Base-by-base conservation (phyloP, 2,113 vertebrate species). In the Tretioscincus oriximinensis region DNA sequence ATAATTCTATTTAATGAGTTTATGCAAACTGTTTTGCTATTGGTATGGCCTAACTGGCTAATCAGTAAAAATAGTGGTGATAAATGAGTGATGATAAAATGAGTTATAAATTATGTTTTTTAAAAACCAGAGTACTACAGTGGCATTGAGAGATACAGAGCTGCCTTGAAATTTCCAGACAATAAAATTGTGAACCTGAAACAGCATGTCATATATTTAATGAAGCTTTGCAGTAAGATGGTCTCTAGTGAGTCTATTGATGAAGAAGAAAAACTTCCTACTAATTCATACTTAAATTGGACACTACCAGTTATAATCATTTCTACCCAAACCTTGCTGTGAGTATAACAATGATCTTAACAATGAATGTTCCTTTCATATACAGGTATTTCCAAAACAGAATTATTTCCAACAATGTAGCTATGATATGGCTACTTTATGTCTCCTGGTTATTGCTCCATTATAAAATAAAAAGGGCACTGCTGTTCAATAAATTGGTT, bases 281-380 rank as follows among this genome's bases (percentile, higher is more conserved):
- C 70, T 81, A 73, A 77, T 81, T 85, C 74, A 81, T 63, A 81
- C 64, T 82, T 83, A 88, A 68, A 83, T 73, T 77, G 66, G 84
- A 29, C 80, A 86, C 8, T 63, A 80, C 29, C 72, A 68, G 71
- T 82, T 74, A 31, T 10, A 63, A 80, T 72, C 65, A 74, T 79
- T 78, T 86, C 81, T 90, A 71, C 64, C 54, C 18, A 0, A 12
- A 20, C 20, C 29, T 69, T 80, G 35, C 21, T 61, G 66, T 24
- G 63, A 58, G 67, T 1, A 71, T 75, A 58, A 14, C 54, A 58
- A 58, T 58, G 71, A 54, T 74, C n/a, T 71, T 14, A 24, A 31
- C 2, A 11, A 8, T 18, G 24, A 91, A 73, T 9, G 16, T 47
- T 54, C 63, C 77, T 49, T 63, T 68, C 12, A 22, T 61, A 80